Evolutionary conservation across 2,888 invertebrate species (phyloP), one percentile per base, ranked within the genome.

Genomic region (Geotrupes spiniger): DNA sequence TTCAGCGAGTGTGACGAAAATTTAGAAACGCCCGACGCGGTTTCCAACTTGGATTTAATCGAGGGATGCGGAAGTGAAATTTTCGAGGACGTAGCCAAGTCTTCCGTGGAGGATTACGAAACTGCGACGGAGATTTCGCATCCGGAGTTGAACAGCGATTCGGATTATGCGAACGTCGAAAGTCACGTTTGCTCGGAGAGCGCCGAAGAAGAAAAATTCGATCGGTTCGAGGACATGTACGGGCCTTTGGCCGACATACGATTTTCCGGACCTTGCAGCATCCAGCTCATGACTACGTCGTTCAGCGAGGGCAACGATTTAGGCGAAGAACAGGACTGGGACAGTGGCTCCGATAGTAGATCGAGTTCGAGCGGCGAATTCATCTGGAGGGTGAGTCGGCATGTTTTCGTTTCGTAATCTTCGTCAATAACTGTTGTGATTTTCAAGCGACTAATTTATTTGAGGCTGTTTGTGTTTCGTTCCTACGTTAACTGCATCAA

Each of bases 281-380:
- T 61, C 44, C 71, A 72, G 41, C 46, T 58, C 27, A 58, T 72
- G 58, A 71, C 74, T 0, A 75, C 76, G 2, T 75, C 75, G 5
- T 76, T 76, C 58, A 76, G 75, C 51, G 74, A 74, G 46, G 69
- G 77, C 53, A 75, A 76, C 45, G 74, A 78, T 64, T 71, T 76
- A 28, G 72, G 69, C 16, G 76, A 77, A 46, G 78, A 79, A 29
- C 76, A 83, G 59, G 86, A 85, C 61, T 87, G 85, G 84, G 85
- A 85, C 64, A 84, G 83, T 70, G 83, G 82, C 58, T 80, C 79
- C 5, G 85, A 79, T 52, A 80, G 80, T n/a, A 80, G 82, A 53
- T 87, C 86, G 25, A 83, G 83, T 4, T 86, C 85, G 4, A 87
- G 87, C 52, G 86, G 87, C 6, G 87, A 88, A 70, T 88, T 88